Evolutionary conservation across 1,140 invertebrate species (phyloP).

Genomic region (Melanaphis sacchari): DNA sequence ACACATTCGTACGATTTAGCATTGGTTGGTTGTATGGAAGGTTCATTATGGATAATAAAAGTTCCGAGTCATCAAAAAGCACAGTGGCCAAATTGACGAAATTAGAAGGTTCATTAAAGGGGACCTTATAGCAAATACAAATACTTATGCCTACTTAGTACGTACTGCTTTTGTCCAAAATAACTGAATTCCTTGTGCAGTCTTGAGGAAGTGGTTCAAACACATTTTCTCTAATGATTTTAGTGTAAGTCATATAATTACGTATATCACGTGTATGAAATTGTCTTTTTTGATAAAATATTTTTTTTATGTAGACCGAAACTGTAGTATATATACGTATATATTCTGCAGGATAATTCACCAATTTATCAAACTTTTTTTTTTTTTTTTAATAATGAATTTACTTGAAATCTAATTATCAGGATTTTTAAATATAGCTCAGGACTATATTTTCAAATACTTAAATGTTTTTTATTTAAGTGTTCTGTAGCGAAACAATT

Average conservation of each 20-base stretch:
- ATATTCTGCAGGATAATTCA: neutral
- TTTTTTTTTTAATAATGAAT: neutral
- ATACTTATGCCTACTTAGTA: neutral
- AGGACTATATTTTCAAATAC: too few relatives aligned
- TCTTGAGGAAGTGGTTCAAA: neutral
- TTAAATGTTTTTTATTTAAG: too few relatives aligned
- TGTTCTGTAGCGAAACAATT: too few relatives aligned
- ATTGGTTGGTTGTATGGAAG: neutral
- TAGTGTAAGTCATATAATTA: too few relatives aligned
- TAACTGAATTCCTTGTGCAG: neutral
- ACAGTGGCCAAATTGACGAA: neutral
- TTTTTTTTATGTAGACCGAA: neutral
- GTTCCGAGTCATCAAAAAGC: neutral
- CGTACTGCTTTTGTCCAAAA: neutral
- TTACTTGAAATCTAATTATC: neutral
- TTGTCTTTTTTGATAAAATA: neutral
- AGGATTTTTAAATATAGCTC: neutral
- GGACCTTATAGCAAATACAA: neutral
- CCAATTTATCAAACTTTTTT: neutral
- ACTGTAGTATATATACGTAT: neutral
- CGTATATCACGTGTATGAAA: neutral
- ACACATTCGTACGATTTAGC: neutral
- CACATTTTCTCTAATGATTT: slow-evolving; percentile 4
- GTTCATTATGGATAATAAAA: neutral
- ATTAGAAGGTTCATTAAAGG: neutral